These are phyloP conservation scores for Drosophila putrida DNA, from an alignment of 2,888 invertebrate species.

Conservation along the genomic window DNA sequence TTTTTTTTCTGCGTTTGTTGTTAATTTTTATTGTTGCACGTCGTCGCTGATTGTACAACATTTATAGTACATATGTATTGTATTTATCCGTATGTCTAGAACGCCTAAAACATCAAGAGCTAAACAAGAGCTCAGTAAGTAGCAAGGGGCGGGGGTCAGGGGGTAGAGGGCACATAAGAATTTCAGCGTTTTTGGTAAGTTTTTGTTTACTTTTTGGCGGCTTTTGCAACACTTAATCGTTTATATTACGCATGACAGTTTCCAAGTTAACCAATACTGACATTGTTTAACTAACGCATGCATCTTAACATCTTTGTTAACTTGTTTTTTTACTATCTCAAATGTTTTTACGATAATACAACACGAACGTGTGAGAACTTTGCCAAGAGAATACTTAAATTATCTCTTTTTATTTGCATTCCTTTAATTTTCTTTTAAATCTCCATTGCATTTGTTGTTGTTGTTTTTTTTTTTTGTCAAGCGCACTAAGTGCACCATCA, in stretches of 20 bases:
- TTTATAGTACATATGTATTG: slow-evolving; percentile 59
- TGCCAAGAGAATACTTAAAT: background rate
- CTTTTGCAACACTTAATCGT: slow-evolving; percentile 43
- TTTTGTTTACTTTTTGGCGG: slow-evolving; percentile 21
- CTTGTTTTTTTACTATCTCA: background rate
- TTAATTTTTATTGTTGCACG: slow-evolving; percentile 74
- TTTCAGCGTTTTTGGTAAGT: slow-evolving; percentile 44
- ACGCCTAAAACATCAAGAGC: slow-evolving; percentile 75
- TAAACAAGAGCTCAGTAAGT: slow-evolving; percentile 58
- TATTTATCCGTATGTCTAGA: slow-evolving; percentile 66
- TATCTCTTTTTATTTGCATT: background rate
- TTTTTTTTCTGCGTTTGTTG: slow-evolving; percentile 31
- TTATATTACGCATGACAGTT: slow-evolving; percentile 14
- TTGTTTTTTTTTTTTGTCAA: slow-evolving; percentile 66
- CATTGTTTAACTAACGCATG: slow-evolving; percentile 6
- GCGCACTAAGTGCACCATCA: slow-evolving; percentile 72
- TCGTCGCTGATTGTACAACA: slow-evolving; percentile 81
- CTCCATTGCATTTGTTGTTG: slow-evolving; percentile 30
- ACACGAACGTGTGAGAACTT: slow-evolving; percentile 4
- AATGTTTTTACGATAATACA: background rate
- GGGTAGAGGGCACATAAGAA: slow-evolving; percentile 36
- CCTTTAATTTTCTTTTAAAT: slow-evolving; percentile 15
- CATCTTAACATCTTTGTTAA: slow-evolving; percentile 10
- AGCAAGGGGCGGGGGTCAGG: slow-evolving; percentile 34
- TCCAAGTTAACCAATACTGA: slow-evolving; percentile 35